Conservation (phyloP, 2,888 invertebrate genomes). For the Coecobrya sp. region DNA sequence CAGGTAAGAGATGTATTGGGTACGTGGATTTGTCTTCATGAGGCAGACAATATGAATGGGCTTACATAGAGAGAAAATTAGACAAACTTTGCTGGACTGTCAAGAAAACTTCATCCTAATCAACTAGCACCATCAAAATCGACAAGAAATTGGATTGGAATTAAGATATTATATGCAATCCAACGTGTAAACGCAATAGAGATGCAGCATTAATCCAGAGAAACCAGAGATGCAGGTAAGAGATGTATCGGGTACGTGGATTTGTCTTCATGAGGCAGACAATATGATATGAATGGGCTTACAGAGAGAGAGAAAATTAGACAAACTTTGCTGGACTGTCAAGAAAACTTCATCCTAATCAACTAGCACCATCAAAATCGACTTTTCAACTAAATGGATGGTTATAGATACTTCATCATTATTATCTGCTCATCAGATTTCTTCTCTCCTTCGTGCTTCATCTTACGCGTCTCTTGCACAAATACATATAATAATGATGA, state of each 20-base stretch:
- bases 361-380: slow-evolving; percentile 58
- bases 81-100: slow-evolving; percentile 35
- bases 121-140: slow-evolving; percentile 58
- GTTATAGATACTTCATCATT: slow-evolving; percentile 62
- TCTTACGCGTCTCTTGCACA: slow-evolving; percentile 2
- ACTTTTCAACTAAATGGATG: slow-evolving; percentile 51
- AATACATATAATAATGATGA: no score
- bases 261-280: neutral
- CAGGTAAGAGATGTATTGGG: neutral
- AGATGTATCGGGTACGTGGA: neutral
- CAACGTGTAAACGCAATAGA: no score
- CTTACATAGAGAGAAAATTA: neutral
- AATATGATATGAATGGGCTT: neutral
- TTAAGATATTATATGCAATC: no score
- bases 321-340: slow-evolving; percentile 42
- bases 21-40: neutral
- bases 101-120: slow-evolving; percentile 53
- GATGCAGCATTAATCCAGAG: neutral
- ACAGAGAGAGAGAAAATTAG: neutral
- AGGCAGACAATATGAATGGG: neutral
- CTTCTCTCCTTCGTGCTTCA: neutral
- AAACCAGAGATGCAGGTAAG: neutral
- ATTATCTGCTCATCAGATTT: slow-evolving; percentile 47
- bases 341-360: slow-evolving; percentile 53
- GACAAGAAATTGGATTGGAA: neutral